Evolutionary conservation across 1,140 invertebrate genomes (phyloP), one percentile per base, ranked within the genome.

Genomic region (Pemphigus obesinymphae): DNA sequence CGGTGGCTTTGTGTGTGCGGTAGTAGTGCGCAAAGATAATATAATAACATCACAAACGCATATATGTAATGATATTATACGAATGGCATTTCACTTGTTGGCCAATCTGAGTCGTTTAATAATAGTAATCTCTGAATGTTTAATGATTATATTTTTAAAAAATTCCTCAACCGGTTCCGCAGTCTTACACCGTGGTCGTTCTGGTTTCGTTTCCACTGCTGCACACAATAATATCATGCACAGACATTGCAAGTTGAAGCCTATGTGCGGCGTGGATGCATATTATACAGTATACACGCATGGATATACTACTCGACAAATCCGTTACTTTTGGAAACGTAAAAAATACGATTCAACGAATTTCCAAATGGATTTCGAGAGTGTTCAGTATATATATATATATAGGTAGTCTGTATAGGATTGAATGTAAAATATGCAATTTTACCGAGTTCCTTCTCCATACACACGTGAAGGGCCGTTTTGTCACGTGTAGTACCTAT

Each of bases 91-190:
- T 73, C 29, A 29, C 45, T 70, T 26, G 40, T 70, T 45, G 26
- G 70, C 70, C 29, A n/a, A 50, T 70, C 45, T 20, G 70, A 73
- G 17, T 73, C 45, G 43, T 73, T 50, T 73, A 48, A 73, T 50
- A 50, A 73, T 20, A 48, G 43, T 31, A 31, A 73, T 73, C 70
- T 50, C 17, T 31, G 45, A 50, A 50, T n/a, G 70, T 48, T 31
- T 73, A 50, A 73, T 31, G 29, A 73, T 50, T 31, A 73, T 73
- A 63, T 31, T 63, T 72, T 73, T 72, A 15, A 17, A 50, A 34
- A 50, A 50, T 70, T 73, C 43, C 45, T 15, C 20, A 31, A 73
- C 70, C 70, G 45, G 68, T 70, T 70, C 23, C 15, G 13, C 40
- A 4, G n/a, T 23, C 8, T 68, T n/a, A n/a, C 5, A 26, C 23